Conservation (phyloP, 2,797 vertebrate genomes). For the Echiichthys vipera region DNA sequence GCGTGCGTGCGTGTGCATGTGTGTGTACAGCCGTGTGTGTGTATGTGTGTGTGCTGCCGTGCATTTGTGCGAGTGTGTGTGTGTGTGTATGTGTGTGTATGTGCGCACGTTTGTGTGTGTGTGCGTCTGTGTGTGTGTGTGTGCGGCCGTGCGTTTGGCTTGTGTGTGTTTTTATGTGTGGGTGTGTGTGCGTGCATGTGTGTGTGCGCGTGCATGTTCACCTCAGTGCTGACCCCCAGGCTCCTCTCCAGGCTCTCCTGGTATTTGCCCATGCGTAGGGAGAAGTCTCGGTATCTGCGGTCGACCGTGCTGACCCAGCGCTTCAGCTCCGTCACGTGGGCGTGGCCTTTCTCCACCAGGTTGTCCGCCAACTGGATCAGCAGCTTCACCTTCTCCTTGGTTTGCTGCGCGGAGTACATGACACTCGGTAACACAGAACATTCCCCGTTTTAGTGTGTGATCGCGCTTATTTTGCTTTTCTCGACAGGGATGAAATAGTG, state of each 20-base stretch:
- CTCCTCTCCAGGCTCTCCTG: conserved; percentile 91
- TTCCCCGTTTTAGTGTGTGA: no score
- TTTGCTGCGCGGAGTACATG: conserved; percentile 87
- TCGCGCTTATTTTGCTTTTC: neutral
- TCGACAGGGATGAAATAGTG: neutral
- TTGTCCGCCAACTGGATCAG: conserved; percentile 96
- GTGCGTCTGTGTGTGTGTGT: no score
- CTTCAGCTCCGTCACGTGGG: conserved; percentile 94
- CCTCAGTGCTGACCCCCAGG: conserved; percentile 94
- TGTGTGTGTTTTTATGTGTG: neutral
- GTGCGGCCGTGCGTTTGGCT: no score
- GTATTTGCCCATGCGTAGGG: conserved; percentile 93
- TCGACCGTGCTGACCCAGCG: conserved; percentile 97
- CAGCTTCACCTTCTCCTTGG: conserved; percentile 97
- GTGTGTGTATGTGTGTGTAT: no score
- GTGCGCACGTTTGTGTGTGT: no score
- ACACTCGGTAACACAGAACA: neutral
- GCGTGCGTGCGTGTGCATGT: no score
- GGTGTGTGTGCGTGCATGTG: no score
- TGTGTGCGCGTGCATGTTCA: conserved; percentile 62
- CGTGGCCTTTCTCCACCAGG: conserved; percentile 97
- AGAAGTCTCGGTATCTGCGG: conserved; percentile 96
- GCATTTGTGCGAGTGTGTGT: no score
- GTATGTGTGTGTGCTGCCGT: no score
- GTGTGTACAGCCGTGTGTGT: no score